Conservation (phyloP, 1,140 invertebrate genomes). For the Atopsyche davidsoni region DNA sequence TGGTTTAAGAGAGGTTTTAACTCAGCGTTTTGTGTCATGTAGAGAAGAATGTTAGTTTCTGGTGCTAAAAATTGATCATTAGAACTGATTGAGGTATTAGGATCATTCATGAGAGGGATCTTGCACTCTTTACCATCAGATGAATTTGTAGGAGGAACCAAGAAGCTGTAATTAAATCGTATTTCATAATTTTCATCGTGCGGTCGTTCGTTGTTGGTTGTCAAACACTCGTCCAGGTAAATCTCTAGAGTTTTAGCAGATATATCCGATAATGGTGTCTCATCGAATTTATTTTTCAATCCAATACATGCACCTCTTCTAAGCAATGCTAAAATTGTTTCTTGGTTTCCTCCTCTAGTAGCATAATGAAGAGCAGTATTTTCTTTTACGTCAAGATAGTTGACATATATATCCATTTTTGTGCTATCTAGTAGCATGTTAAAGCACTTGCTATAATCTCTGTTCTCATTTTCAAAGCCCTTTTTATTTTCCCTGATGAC, state of each 20-base stretch:
- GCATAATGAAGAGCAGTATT: conserved; percentile 81
- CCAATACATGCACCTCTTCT: conserved; percentile 66
- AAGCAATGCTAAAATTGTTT: conserved; percentile 57
- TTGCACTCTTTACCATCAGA: conserved; percentile 40
- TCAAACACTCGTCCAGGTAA: conserved; percentile 65
- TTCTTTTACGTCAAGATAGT: conserved; percentile 61
- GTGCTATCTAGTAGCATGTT: conserved; percentile 48
- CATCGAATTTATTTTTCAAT: conserved; percentile 57
- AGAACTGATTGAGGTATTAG: conserved; percentile 39
- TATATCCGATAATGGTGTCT: conserved; percentile 65
- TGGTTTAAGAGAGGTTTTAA: conserved; percentile 67
- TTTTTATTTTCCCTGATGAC: conserved; percentile 48
- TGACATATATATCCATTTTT: conserved; percentile 52
- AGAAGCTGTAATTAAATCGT: conserved; percentile 63
- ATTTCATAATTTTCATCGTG: conserved; percentile 62
- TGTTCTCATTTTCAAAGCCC: conserved; percentile 36
- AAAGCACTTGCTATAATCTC: conserved; percentile 50
- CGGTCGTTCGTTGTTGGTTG: conserved; percentile 52
- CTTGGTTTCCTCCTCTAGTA: conserved; percentile 56
- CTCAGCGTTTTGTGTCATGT: conserved; percentile 58
- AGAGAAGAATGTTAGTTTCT: conserved; percentile 61
- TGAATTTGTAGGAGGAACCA: conserved; percentile 52
- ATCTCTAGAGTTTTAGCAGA: conserved; percentile 56
- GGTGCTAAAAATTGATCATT: conserved; percentile 41
- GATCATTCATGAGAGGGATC: conserved; percentile 40